Base-by-base conservation (phyloP, 30 jellyfish, hydroid and myxozoan genomes). In the Hydra vulgaris region DNA sequence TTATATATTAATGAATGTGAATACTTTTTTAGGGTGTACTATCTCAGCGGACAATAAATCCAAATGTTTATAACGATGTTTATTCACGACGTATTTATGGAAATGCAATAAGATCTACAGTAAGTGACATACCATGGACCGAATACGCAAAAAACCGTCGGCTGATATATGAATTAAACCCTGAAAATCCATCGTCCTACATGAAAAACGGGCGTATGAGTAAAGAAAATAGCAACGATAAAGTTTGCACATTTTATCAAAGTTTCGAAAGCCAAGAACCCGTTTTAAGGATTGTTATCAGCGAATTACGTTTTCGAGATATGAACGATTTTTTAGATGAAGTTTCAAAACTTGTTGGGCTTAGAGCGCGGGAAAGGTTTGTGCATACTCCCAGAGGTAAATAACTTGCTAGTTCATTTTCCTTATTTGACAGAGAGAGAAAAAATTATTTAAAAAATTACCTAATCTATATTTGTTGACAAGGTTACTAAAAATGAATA, bases 231-330 rank as follows among this genome's bases (percentile, higher is more conserved):
- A 66, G 26, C 22, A 71, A 40, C 71, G 89, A 82, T 55, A 88
- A 88, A 25, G 84, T 88, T 21, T 91, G 80, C 21, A 88, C 96
- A 17, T 88, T 88, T 68, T 88, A 75, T 82, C 74, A 86, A 56
- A 86, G 82, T 74, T 78, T 82, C 18, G 90, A 88, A 85, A 88
- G 93, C 55, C 74, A 70, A 17, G 81, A 71, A 71, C 96, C 96
- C 0, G 96, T 78, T 23, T 80, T 88, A 23, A 56, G 96, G 19
- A 82, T 88, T 22, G 21, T 88, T 7, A 76, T 88, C 77, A 86
- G 86, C 40, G 74, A 87, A 18, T 27, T 79, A 40, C 82, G 83
- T 22, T 74, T 81, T 74, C 26, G 86, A 17, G 82, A 79, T 53
- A 17, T 88, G 25, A 80, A 74, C 20, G 52, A 69, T 22, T 66